Evolutionary conservation across 2,888 invertebrate genomes (phyloP).

Genomic region (Stegana nigrithorax): DNA sequence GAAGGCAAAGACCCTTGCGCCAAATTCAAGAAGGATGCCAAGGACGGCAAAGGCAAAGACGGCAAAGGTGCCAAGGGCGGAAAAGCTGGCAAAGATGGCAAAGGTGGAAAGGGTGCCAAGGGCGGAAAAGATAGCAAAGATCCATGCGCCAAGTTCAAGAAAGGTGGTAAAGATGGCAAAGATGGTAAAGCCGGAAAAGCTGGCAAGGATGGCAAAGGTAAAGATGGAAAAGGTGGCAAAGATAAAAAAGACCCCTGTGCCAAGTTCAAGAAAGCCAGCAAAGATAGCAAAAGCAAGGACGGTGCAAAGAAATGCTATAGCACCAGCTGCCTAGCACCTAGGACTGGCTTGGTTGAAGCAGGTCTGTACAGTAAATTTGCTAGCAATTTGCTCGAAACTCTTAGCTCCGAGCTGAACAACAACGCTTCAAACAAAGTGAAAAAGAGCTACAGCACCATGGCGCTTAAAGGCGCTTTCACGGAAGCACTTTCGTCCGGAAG

Average conservation of each 20-base stretch:
- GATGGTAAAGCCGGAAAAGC: conserved; percentile 25
- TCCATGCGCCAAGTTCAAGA: conserved; percentile 28
- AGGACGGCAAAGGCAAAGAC: conserved; percentile 17
- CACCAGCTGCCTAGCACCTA: not conserved
- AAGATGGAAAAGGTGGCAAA: conserved; percentile 3
- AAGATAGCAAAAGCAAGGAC: not conserved
- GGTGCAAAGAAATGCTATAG: too few relatives aligned
- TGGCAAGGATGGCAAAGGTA: conserved; percentile 18
- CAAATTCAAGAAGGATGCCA: not conserved
- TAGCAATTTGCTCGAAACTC: too few relatives aligned
- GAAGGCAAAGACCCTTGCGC: conserved; percentile 1
- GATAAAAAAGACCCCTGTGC: conserved; percentile 13
- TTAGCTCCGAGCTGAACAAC: too few relatives aligned
- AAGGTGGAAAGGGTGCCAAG: not conserved
- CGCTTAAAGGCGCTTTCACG: not conserved
- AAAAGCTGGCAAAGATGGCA: conserved; percentile 20
- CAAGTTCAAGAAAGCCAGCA: conserved; percentile 13
- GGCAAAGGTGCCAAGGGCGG: not conserved
- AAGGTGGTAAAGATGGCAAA: not conserved
- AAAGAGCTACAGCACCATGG: conserved; percentile 4
- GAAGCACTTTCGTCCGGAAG: not conserved
- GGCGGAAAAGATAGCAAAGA: conserved; percentile 4
- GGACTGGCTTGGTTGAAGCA: too few relatives aligned
- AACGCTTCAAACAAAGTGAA: not conserved
- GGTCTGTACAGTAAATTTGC: too few relatives aligned